Base-by-base conservation (phyloP, 1,140 invertebrate species). In the Sycobia sp. region DNA sequence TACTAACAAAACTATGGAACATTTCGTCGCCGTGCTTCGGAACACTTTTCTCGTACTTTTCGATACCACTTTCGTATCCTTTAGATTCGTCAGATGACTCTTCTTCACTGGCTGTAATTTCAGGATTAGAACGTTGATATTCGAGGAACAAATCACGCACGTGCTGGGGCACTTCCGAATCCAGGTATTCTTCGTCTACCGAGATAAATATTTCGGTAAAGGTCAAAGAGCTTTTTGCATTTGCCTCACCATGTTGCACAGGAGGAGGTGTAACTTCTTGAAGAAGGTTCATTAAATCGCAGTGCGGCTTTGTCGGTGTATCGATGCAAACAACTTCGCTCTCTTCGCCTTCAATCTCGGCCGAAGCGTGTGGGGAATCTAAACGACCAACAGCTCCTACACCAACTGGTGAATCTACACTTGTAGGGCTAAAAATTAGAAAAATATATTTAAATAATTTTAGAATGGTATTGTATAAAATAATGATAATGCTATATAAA, bases 11-110 rank as follows among this genome's bases (percentile, higher is more conserved):
- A 64, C 90, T 86, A 76, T 95, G 89, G 71, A 93, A 93, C 74
- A 90, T 84, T 65, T 87, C 84, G 75, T 95, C 92, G 1, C 91
- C 92, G 76, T 94, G 92, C 9, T 86, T 83, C 0, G 92, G 90
- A 36, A 86, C 71, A 9, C 84, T 84, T 69, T 92, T 91, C 67
- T 95, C 93, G 74, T 95, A 95, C 25, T 85, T 85, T 73, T 92
- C 91, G 9, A 68, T 73, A 0, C 67, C 69, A 0, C 66, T 69
- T 20, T 77, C 76, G 1, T 56, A 67, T 0, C n/a, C 77, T n/a
- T 51, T 57, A 0, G 44, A 66, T 4, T 78, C 78, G 10, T 73
- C 75, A 3, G 62, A 67, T 10, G 71, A 75, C 0, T 66, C 56
- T 11, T 29, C 63, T 55, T 65, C 65, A 62, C 70, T 74, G 22